phyloP scores from a whole-genome alignment of 2,797 vertebrate species.

The Rhinophrynus dorsalis region DNA sequence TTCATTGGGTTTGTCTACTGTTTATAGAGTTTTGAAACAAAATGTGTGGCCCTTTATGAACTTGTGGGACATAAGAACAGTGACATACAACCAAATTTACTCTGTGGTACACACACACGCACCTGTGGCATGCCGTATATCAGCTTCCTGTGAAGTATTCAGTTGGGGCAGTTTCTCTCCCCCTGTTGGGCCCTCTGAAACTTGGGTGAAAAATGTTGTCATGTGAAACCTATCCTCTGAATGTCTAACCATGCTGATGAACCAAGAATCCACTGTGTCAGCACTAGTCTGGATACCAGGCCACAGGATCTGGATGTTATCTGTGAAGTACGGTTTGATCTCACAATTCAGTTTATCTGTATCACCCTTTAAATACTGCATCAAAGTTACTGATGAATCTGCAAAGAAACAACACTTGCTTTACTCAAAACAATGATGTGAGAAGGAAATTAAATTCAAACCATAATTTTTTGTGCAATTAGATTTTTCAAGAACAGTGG shows the following conservation, averaged over 20 bases:
- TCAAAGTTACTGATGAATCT: conserved; percentile 69
- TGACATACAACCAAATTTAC: too few species aligned
- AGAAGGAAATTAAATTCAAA: too few species aligned
- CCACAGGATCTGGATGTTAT: conserved; percentile 65
- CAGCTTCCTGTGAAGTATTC: conserved; percentile 52
- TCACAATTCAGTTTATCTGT: conserved; percentile 64
- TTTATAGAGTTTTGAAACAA: too few species aligned
- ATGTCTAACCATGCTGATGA: conserved; percentile 63
- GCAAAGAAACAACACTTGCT: not conserved
- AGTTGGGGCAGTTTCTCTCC: conserved; percentile 37
- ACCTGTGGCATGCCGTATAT: conserved; percentile 65
- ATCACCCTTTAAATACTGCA: conserved; percentile 50
- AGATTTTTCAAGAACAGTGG: too few species aligned
- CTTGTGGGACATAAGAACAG: too few species aligned
- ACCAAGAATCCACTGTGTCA: conserved; percentile 64
- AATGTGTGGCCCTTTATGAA: too few species aligned
- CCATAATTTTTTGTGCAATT: too few species aligned
- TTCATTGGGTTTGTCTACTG: too few species aligned
- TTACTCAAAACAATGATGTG: too few species aligned
- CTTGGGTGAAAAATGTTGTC: conserved; percentile 64
- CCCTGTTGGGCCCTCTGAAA: conserved; percentile 41
- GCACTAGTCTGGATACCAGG: conserved; percentile 52
- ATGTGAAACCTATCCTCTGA: conserved; percentile 53
- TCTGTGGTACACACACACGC: too few species aligned
- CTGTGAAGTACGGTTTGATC: conserved; percentile 64